Percentiles rank a stretch among this genome's conserved stretches.
phyloP scores from a whole-genome alignment of 37 sponge, comb jelly and placozoan species.

The Cladorhizidae sp. region DNA sequence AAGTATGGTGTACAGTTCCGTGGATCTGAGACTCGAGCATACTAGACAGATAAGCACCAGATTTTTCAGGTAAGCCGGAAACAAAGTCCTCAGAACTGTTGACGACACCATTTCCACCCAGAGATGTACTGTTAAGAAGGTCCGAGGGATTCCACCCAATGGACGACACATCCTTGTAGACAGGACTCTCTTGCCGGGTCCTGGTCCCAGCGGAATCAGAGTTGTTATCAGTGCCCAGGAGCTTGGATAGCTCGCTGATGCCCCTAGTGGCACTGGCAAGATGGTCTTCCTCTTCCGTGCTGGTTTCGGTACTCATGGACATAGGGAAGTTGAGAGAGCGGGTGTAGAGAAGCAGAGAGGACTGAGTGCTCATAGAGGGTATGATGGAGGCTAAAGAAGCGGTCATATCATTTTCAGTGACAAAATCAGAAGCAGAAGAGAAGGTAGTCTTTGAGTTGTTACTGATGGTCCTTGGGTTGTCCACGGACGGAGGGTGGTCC shows the following conservation, averaged over 20 bases:
- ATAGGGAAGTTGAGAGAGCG: conserved; percentile 52
- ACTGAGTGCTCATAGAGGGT: conserved; percentile 40
- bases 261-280: conserved; percentile 66
- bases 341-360: conserved; percentile 60
- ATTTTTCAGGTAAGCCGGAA: background rate
- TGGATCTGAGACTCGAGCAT: conserved; percentile 33
- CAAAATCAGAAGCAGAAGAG: background rate
- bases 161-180: background rate
- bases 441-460: background rate
- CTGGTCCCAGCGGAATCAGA: background rate
- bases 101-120: too few species aligned
- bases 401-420: conserved; percentile 18
- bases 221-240: conserved; percentile 48
- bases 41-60: conserved; percentile 11
- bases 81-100: background rate
- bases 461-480: background rate
- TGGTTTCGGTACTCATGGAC: conserved; percentile 1
- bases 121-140: background rate
- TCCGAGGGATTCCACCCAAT: conserved; percentile 22
- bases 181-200: conserved; percentile 9
- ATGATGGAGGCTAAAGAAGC: conserved; percentile 42
- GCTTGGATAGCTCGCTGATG: conserved; percentile 74
- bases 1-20: conserved; percentile 17
- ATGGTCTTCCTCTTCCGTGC: conserved; percentile 52
- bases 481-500: too few species aligned